These are phyloP conservation scores for Aporophyla nigra DNA, from an alignment of 2,888 invertebrate genomes.

Conservation along the genomic window DNA sequence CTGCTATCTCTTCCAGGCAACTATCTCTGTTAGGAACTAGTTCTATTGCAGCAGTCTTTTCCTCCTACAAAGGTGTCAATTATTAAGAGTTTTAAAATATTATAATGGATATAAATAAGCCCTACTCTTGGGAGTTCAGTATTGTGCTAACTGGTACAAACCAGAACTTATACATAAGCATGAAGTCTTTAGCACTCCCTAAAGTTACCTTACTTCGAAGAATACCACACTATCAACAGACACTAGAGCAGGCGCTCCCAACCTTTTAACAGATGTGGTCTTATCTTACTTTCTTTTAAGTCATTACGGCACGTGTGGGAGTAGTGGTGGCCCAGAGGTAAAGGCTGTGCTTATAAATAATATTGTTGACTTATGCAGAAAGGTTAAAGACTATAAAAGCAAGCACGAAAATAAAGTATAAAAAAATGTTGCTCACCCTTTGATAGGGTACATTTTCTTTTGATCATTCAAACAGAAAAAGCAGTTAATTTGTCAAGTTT, in stretches of 20 bases:
- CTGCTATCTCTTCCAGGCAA: background rate
- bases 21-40: background rate
- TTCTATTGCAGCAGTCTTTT: background rate
- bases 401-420: too few relatives aligned
- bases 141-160: background rate
- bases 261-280: background rate
- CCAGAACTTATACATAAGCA: background rate
- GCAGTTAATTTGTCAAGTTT: background rate
- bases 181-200: background rate
- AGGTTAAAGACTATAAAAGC: background rate
- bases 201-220: background rate
- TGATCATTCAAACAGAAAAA: too few relatives aligned
- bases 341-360: too few relatives aligned
- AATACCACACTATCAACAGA: background rate
- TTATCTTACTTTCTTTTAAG: too few relatives aligned
- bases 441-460: too few relatives aligned
- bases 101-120: background rate
- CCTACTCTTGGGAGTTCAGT: background rate
- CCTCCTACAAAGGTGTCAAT: background rate
- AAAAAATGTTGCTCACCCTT: too few relatives aligned
- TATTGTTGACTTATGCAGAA: background rate
- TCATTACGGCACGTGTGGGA: too few relatives aligned
- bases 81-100: background rate
- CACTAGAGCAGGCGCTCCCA: background rate
- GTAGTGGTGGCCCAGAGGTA: too few relatives aligned